Conservation (phyloP, 53 echinoderm and acorn worm species). For the Astropecten irregularis region DNA sequence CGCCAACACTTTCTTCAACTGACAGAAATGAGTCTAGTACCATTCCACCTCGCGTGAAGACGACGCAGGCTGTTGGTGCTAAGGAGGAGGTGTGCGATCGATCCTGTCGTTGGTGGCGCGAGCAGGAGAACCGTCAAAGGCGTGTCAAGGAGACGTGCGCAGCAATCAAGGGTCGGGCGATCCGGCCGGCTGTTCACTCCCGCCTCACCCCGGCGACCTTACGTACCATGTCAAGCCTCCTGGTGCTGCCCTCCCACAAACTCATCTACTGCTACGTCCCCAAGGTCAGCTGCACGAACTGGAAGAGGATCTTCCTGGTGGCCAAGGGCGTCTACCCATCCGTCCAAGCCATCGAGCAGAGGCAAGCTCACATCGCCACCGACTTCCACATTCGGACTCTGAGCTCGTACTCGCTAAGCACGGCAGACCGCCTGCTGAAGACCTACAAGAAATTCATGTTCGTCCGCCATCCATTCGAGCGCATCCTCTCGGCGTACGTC, state of each 20-base stretch:
- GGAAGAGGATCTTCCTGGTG: constrained; percentile 36
- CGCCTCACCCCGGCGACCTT: neutral
- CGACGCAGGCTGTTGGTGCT: too few relatives aligned
- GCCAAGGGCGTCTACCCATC: constrained; percentile 20
- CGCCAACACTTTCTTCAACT: too few relatives aligned
- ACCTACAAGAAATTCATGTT: constrained; percentile 61
- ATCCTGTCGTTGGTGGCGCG: constrained; percentile 45
- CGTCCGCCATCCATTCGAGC: constrained; percentile 61
- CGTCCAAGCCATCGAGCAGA: neutral
- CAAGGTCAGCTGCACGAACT: constrained; percentile 38
- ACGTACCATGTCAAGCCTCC: neutral
- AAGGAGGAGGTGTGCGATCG: neutral
- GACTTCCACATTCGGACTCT: constrained; percentile 19
- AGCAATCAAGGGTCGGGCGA: neutral
- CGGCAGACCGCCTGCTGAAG: constrained; percentile 26
- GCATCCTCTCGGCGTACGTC: constrained; percentile 63
- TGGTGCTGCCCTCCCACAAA: constrained; percentile 21
- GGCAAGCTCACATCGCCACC: neutral
- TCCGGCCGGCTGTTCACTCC: neutral
- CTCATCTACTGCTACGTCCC: constrained; percentile 44
- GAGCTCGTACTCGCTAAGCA: constrained; percentile 13
- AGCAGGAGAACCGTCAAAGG: constrained; percentile 22
- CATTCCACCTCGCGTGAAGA: too few relatives aligned
- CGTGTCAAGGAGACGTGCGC: constrained; percentile 29
- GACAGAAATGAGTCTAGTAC: too few relatives aligned